Evolutionary conservation across 2,113 vertebrate species (phyloP), one percentile per base, ranked within the genome.

Genomic region (Hippocampus mohnikei): DNA sequence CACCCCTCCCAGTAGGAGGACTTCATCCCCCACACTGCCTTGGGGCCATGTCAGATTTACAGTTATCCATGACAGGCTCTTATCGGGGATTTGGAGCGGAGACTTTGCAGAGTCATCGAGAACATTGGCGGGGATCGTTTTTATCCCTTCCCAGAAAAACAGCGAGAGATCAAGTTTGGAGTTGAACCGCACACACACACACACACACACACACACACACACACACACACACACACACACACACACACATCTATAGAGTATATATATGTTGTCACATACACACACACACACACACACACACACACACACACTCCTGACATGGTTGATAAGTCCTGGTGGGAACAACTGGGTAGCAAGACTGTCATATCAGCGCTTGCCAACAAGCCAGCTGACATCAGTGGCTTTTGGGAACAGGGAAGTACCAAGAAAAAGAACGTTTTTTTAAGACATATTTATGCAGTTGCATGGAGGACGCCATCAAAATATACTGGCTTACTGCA

Each of bases 51-150:
- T 88, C 88, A 89, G 87, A 87, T 88, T 89, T 87, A 89, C 81
- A 71, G 85, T 85, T 78, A 83, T 86, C 87, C 85, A 78, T 77
- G 83, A 77, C 80, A 48, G 78, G 75, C 83, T 81, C 84, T 88
- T 88, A 88, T 88, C 84, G 72, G 77, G 84, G 87, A 87, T 87
- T 89, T 87, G 81, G 71, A 85, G 85, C 74, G 55, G 70, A 65
- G 86, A 87, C 77, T 84, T 88, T 89, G 86, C 85, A 79, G 85
- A 81, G 82, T 86, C 88, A 89, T 87, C 80, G 81, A 76, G 82
- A 87, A 90, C 83, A 87, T 82, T 81, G 81, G 78, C 77, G 72
- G 46, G 58, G 78, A 76, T 84, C 77, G 3, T 75, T 84, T 80
- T 83, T 75, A 78, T 84, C 77, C 74, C 61, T 6, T 53, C 78